phyloP scores from a whole-genome alignment of 2,113 vertebrate genomes.

The Plotosus lineatus region DNA sequence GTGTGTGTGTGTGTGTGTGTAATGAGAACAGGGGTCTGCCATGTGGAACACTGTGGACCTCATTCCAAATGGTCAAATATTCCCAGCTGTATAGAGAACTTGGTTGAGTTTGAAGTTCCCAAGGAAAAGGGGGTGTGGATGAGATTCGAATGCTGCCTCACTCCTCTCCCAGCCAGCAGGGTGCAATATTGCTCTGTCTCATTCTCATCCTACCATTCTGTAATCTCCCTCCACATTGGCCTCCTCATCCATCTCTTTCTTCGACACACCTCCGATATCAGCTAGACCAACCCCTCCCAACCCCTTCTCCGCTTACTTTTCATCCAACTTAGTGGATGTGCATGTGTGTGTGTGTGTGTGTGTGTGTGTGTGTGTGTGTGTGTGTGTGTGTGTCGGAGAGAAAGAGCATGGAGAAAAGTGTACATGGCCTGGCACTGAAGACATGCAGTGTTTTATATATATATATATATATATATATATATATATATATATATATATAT shows the following conservation, averaged over 20 bases:
- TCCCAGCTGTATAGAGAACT: neutral
- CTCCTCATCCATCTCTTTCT: conserved; percentile 8
- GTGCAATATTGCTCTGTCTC: conserved; percentile 43
- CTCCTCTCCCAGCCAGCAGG: conserved; percentile 43
- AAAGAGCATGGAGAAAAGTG: neutral
- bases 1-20: conserved; percentile 12
- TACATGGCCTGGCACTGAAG: neutral
- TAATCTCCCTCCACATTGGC: neutral
- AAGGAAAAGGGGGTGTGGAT: neutral
- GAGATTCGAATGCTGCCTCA: neutral
- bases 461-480: too few species aligned
- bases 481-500: too few species aligned
- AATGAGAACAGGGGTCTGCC: conserved; percentile 1
- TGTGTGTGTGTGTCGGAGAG: neutral
- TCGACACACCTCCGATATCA: neutral
- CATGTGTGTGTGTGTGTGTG: conserved; percentile 39
- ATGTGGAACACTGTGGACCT: neutral
- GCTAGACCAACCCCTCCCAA: neutral
- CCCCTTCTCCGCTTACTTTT: neutral
- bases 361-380: conserved; percentile 10
- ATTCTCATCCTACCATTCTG: conserved; percentile 5
- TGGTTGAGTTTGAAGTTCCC: conserved; percentile 4
- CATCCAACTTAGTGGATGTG: conserved; percentile 14
- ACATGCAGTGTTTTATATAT: neutral
- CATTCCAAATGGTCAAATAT: neutral